Percentiles rank a stretch among this genome's conserved stretches.
These are phyloP conservation scores for Pogonognathellus flavescens DNA, from an alignment of 1,140 invertebrate genomes.

Conservation along the genomic window DNA sequence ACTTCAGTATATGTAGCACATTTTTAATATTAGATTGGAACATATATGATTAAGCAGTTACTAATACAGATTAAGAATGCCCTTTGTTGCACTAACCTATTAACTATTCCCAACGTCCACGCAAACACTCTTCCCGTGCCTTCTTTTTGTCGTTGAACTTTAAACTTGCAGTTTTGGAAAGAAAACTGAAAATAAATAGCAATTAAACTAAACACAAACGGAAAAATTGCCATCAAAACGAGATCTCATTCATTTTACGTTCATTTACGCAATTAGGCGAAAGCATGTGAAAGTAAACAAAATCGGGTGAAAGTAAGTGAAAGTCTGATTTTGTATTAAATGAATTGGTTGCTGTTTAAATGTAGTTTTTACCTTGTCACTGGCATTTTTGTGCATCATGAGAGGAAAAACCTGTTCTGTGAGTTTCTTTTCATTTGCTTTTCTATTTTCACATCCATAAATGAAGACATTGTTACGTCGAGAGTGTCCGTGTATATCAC, in stretches of 20 bases:
- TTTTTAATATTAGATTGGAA: no score
- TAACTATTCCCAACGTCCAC: conserved; percentile 93
- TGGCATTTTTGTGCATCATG: conserved; percentile 92
- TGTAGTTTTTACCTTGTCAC: conserved; percentile 84
- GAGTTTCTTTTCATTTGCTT: conserved; percentile 81
- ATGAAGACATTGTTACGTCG: conserved; percentile 95
- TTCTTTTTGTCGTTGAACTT: conserved; percentile 91
- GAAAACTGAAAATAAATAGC: conserved; percentile 81
- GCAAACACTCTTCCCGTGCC: conserved; percentile 92
- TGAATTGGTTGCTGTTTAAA: no score
- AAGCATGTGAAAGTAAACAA: no score
- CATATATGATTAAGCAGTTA: no score
- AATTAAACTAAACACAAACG: neutral
- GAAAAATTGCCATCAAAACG: no score
- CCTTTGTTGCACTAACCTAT: no score
- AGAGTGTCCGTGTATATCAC: conserved; percentile 96
- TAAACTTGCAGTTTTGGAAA: conserved; percentile 93
- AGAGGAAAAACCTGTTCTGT: conserved; percentile 92
- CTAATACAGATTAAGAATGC: no score
- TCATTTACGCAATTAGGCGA: no score
- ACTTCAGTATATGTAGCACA: no score
- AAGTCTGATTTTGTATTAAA: no score
- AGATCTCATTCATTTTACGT: no score
- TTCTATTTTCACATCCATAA: conserved; percentile 93
- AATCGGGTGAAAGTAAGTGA: no score